phyloP scores from a whole-genome alignment of 2,888 invertebrate species.

The Rhogogaster chlorosoma region DNA sequence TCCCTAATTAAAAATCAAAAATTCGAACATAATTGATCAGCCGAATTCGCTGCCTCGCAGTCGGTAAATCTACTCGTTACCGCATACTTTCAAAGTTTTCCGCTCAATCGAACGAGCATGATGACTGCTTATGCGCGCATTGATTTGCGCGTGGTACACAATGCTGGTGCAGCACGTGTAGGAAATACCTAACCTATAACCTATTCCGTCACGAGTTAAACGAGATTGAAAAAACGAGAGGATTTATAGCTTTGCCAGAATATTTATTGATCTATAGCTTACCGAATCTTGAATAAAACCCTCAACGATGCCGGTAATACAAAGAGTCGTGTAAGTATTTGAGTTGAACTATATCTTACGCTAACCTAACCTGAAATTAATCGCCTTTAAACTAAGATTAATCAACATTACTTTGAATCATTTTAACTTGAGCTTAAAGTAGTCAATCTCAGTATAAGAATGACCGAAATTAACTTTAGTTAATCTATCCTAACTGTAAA shows the following conservation, averaged over 20 bases:
- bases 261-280: not conserved
- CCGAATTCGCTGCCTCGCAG: not conserved
- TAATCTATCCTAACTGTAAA: not conserved
- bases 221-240: not conserved
- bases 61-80: not conserved
- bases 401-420: too few species aligned
- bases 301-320: constrained; percentile 70
- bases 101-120: not conserved
- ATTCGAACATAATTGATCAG: not conserved
- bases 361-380: not conserved
- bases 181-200: not conserved
- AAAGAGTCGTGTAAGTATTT: constrained; percentile 76
- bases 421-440: not conserved
- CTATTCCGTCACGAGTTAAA: not conserved
- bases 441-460: not conserved
- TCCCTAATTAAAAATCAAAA: not conserved
- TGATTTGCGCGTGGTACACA: not conserved
- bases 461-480: not conserved
- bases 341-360: not conserved
- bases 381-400: not conserved
- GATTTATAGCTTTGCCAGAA: not conserved
- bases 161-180: not conserved
- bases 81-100: not conserved
- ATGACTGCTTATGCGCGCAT: not conserved
- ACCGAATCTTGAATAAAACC: not conserved